phyloP scores from a whole-genome alignment of 2,113 vertebrate species.

The Campylomormyrus tamandua region DNA sequence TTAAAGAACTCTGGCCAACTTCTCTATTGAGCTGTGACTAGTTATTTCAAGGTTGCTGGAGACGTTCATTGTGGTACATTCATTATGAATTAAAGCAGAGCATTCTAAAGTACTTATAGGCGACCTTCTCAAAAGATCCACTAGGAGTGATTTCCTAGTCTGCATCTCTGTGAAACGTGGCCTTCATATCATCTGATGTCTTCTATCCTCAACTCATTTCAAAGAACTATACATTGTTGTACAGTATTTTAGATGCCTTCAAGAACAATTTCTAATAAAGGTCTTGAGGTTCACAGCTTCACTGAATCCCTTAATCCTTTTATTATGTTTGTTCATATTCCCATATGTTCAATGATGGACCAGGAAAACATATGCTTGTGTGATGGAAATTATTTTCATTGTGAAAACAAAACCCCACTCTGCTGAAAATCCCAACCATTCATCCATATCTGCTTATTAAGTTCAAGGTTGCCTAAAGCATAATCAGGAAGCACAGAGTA shows the following conservation, averaged over 20 bases:
- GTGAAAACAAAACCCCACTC: neutral
- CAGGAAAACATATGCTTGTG: neutral
- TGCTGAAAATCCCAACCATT: neutral
- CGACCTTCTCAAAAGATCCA: neutral
- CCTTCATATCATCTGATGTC: neutral
- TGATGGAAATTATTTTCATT: neutral
- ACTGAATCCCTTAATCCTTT: neutral
- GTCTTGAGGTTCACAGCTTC: neutral
- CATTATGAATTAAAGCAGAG: neutral
- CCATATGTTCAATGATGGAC: neutral
- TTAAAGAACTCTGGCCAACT: neutral
- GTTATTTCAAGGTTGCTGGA: slow-evolving; percentile 7
- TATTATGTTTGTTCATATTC: neutral
- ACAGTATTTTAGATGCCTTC: neutral
- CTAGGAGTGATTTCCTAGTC: neutral
- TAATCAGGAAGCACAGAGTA: neutral
- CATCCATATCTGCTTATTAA: neutral
- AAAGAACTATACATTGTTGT: neutral
- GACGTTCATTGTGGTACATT: neutral
- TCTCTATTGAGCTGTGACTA: neutral
- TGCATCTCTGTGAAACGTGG: neutral
- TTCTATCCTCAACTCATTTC: neutral
- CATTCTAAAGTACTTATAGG: neutral
- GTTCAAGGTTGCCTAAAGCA: neutral
- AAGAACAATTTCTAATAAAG: neutral